Conservation (phyloP, 1,140 invertebrate species). For the Bombus confusus region DNA sequence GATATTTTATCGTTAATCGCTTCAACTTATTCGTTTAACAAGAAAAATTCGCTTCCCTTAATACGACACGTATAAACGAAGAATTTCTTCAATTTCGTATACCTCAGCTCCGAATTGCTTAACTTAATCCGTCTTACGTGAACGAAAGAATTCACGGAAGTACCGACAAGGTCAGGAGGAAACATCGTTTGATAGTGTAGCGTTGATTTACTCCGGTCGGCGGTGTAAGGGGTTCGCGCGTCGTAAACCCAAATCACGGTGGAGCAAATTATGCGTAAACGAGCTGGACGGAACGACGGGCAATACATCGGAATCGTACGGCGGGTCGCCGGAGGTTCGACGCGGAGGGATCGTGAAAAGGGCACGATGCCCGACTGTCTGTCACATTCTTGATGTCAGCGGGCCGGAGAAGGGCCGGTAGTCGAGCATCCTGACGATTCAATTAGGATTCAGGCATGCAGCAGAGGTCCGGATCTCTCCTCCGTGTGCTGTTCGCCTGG, state of each 20-base stretch:
- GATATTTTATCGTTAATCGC: too few relatives aligned
- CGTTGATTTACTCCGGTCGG: background rate
- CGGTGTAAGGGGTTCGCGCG: slow-evolving; percentile 25
- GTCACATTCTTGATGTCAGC: slow-evolving; percentile 74
- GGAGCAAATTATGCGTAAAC: slow-evolving; percentile 51
- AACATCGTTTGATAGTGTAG: background rate
- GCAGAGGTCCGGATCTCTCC: slow-evolving; percentile 53
- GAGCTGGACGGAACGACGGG: slow-evolving; percentile 30
- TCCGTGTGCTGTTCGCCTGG: background rate
- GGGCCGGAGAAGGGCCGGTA: slow-evolving; percentile 67
- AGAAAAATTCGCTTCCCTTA: too few relatives aligned
- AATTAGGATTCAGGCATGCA: slow-evolving; percentile 76
- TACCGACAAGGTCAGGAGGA: too few relatives aligned
- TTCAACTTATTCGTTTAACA: too few relatives aligned
- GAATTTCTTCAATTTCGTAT: too few relatives aligned
- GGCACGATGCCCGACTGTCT: slow-evolving; percentile 71
- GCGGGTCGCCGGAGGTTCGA: slow-evolving; percentile 51
- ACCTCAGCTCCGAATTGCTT: background rate
- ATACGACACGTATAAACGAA: too few relatives aligned
- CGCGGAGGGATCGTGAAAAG: slow-evolving; percentile 62
- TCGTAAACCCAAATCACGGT: slow-evolving; percentile 42
- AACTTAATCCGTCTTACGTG: too few relatives aligned
- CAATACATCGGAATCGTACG: slow-evolving; percentile 57
- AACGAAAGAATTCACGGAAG: background rate
- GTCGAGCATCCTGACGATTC: slow-evolving; percentile 77